Percentiles rank a stretch among this genome's conserved stretches.
phyloP scores from a whole-genome alignment of 2,797 vertebrate genomes.

The Tokudaia tokunoshimensis region DNA sequence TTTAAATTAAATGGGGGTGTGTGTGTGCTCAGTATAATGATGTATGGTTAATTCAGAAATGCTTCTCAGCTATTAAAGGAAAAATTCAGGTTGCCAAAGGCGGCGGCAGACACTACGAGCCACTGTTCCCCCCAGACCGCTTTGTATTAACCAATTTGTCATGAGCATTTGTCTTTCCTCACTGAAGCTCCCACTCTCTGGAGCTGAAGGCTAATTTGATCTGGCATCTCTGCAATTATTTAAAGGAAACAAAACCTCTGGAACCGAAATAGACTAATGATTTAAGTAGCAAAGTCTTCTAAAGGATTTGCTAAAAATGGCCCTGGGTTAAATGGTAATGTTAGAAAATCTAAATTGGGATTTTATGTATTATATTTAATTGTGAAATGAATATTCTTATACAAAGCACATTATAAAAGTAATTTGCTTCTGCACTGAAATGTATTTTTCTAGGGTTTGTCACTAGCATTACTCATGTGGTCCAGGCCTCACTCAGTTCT shows the following conservation, averaged over 20 bases:
- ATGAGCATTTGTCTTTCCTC: slow-evolving; percentile 73
- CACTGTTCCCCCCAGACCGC: slow-evolving; percentile 54
- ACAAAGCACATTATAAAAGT: slow-evolving; percentile 31
- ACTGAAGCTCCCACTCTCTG: slow-evolving; percentile 61
- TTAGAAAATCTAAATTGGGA: slow-evolving; percentile 32
- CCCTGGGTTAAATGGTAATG: slow-evolving; percentile 52
- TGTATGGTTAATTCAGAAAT: slow-evolving; percentile 70
- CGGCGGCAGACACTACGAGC: slow-evolving; percentile 50
- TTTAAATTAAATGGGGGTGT: slow-evolving; percentile 45
- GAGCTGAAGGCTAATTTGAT: slow-evolving; percentile 67
- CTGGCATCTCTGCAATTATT: slow-evolving; percentile 64
- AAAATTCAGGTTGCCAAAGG: slow-evolving; percentile 59
- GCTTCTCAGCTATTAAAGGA: slow-evolving; percentile 55
- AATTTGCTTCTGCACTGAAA: slow-evolving; percentile 49
- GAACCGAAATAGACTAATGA: slow-evolving; percentile 20
- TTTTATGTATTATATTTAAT: slow-evolving; percentile 58
- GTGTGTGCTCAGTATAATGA: slow-evolving; percentile 51
- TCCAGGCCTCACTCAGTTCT: neutral
- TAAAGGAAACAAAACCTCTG: slow-evolving; percentile 70
- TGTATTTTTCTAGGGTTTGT: slow-evolving; percentile 37
- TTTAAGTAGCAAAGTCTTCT: slow-evolving; percentile 43
- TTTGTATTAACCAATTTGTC: slow-evolving; percentile 70
- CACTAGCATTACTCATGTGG: neutral
- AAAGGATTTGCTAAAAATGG: slow-evolving; percentile 63
- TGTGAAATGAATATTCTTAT: slow-evolving; percentile 18